Conservation (phyloP, 1,140 invertebrate species). For the Cydia fagiglandana region DNA sequence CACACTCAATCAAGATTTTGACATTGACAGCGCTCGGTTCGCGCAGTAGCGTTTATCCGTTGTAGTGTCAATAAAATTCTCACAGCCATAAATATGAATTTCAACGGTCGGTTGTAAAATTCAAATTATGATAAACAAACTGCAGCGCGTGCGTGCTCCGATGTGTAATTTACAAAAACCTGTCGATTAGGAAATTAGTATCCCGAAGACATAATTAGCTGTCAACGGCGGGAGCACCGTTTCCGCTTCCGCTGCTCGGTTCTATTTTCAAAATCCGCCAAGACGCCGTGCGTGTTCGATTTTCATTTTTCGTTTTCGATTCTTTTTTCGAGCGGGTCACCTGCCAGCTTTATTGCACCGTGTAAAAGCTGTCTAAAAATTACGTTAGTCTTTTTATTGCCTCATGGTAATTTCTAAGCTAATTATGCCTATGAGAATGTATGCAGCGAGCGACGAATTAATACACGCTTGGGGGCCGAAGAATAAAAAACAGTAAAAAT, state of each 20-base stretch:
- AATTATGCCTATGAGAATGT: slow-evolving; percentile 79
- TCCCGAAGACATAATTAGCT: slow-evolving; percentile 72
- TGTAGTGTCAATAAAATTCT: slow-evolving; percentile 54
- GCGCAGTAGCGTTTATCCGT: slow-evolving; percentile 44
- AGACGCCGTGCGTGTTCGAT: slow-evolving; percentile 45
- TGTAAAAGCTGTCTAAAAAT: slow-evolving; percentile 72
- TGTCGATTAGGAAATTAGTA: slow-evolving; percentile 73
- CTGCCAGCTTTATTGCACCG: slow-evolving; percentile 70
- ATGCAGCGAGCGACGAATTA: slow-evolving; percentile 73
- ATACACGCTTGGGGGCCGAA: slow-evolving; percentile 68
- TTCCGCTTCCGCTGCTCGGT: slow-evolving; percentile 68
- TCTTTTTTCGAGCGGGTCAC: slow-evolving; percentile 49
- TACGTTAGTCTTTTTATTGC: slow-evolving; percentile 76
- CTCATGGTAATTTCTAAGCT: slow-evolving; percentile 78
- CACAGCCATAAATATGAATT: slow-evolving; percentile 65
- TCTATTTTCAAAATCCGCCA: slow-evolving; percentile 73
- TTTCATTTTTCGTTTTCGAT: slow-evolving; percentile 46
- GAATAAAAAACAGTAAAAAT: slow-evolving; percentile 56
- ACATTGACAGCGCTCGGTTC: slow-evolving; percentile 50
- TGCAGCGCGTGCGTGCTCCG: slow-evolving; percentile 42
- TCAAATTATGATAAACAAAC: slow-evolving; percentile 64
- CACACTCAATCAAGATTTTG: slow-evolving; percentile 53
- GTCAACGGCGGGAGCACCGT: slow-evolving; percentile 67
- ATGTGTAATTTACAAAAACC: slow-evolving; percentile 55
- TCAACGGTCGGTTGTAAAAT: slow-evolving; percentile 65